Evolutionary conservation across 1,140 invertebrate species (phyloP).

Genomic region (Caenorhabditis remanei): DNA sequence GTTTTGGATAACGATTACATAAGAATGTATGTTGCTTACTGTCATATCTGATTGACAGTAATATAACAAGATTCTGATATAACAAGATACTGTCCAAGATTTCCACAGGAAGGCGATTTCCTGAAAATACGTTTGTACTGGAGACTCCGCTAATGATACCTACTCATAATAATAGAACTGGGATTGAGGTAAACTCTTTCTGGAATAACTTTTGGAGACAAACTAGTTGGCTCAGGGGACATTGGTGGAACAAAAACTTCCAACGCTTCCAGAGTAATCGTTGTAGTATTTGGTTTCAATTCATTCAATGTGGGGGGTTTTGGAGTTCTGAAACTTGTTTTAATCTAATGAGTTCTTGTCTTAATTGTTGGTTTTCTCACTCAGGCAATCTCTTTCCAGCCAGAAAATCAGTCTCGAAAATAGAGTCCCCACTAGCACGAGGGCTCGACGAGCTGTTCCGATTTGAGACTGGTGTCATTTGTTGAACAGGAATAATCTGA

Average conservation of each 20-base stretch:
- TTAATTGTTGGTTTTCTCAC: background rate
- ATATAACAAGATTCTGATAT: constrained; percentile 12
- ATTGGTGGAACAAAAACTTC: constrained; percentile 21
- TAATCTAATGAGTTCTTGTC: background rate
- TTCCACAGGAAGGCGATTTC: background rate
- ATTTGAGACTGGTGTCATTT: constrained; percentile 41
- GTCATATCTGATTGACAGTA: constrained; percentile 37
- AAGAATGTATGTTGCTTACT: constrained; percentile 36
- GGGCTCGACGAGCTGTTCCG: constrained; percentile 26
- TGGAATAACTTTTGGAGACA: constrained; percentile 21
- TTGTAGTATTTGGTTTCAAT: constrained; percentile 14
- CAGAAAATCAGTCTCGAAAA: constrained; percentile 30
- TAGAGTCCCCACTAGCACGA: constrained; percentile 17
- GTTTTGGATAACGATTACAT: constrained; percentile 14
- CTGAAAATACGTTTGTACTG: background rate
- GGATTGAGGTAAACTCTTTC: constrained; percentile 18
- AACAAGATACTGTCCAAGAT: constrained; percentile 29
- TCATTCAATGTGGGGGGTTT: constrained; percentile 39
- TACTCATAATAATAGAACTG: constrained; percentile 26
- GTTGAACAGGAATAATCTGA: constrained; percentile 47
- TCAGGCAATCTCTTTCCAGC: constrained; percentile 31
- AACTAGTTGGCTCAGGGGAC: constrained; percentile 8
- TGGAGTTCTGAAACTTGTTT: background rate
- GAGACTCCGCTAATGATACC: background rate
- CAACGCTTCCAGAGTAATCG: constrained; percentile 11